Conservation (phyloP, 2,113 vertebrate species). For the Seriola rivoliana region DNA sequence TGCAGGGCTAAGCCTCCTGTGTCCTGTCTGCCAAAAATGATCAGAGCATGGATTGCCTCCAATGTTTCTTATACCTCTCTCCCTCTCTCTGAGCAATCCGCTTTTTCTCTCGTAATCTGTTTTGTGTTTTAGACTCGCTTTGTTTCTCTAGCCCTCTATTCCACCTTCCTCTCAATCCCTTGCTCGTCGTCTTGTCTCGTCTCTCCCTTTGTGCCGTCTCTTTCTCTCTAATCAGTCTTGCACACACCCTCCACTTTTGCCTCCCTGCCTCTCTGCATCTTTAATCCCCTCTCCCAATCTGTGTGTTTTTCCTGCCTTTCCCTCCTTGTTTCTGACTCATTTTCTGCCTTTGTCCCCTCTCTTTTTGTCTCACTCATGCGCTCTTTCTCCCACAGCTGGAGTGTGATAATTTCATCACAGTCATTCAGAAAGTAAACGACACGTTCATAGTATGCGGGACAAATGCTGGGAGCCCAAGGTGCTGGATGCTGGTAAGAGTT, state of each 20-base stretch:
- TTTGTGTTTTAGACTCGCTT: slow-evolving; percentile 28
- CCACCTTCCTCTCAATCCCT: slow-evolving; percentile 30
- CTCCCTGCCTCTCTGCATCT: slow-evolving; percentile 9
- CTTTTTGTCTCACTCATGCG: slow-evolving; percentile 8
- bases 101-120: slow-evolving; percentile 40
- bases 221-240: slow-evolving; percentile 35
- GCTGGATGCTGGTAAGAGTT: slow-evolving; percentile 87
- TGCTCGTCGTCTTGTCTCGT: background rate
- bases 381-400: slow-evolving; percentile 72
- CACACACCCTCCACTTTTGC: background rate
- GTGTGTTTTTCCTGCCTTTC: background rate
- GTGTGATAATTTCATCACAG: slow-evolving; percentile 88
- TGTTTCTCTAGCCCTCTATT: slow-evolving; percentile 36
- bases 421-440: slow-evolving; percentile 86
- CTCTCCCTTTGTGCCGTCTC: slow-evolving; percentile 3
- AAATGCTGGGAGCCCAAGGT: slow-evolving; percentile 86
- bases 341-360: slow-evolving; percentile 25
- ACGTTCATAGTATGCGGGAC: slow-evolving; percentile 86
- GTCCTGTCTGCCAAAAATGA: slow-evolving; percentile 48
- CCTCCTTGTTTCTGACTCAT: slow-evolving; percentile 15
- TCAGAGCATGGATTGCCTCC: slow-evolving; percentile 41
- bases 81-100: slow-evolving; percentile 35
- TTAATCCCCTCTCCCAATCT: slow-evolving; percentile 32
- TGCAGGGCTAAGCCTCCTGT: slow-evolving; percentile 46
- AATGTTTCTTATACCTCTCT: slow-evolving; percentile 22